These are phyloP conservation scores for Baronia brevicornis DNA, from an alignment of 2,888 invertebrate species.

Conservation along the genomic window DNA sequence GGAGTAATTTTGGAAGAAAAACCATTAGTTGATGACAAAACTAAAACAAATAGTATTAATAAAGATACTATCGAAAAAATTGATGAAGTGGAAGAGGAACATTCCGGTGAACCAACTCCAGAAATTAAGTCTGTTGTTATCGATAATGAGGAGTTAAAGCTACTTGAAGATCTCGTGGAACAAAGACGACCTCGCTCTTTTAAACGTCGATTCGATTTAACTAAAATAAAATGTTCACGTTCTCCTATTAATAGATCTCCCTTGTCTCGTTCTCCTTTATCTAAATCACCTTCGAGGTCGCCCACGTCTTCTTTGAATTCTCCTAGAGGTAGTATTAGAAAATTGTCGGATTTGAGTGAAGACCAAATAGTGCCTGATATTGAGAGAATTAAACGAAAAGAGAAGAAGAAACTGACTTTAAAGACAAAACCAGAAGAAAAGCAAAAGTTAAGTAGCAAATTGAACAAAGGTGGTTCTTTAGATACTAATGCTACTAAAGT, in stretches of 20 bases:
- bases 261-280: slow-evolving; percentile 62
- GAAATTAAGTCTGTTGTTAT: slow-evolving; percentile 66
- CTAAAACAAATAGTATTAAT: slow-evolving; percentile 30
- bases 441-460: slow-evolving; percentile 48
- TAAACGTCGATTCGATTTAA: slow-evolving; percentile 62
- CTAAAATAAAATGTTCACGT: slow-evolving; percentile 57
- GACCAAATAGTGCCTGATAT: slow-evolving; percentile 71
- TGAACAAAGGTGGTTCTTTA: slow-evolving; percentile 67
- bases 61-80: slow-evolving; percentile 59
- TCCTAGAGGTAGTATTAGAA: slow-evolving; percentile 67
- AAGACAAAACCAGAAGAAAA: slow-evolving; percentile 66
- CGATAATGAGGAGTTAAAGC: slow-evolving; percentile 74
- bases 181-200: slow-evolving; percentile 68
- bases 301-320: slow-evolving; percentile 72
- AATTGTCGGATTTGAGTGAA: slow-evolving; percentile 68
- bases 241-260: slow-evolving; percentile 67
- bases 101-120: slow-evolving; percentile 40
- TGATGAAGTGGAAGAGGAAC: slow-evolving; percentile 74
- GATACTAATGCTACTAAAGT: slow-evolving; percentile 67
- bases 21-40: slow-evolving; percentile 61
- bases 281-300: slow-evolving; percentile 69
- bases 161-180: slow-evolving; percentile 72
- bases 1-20: slow-evolving; percentile 78
- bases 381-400: slow-evolving; percentile 66
- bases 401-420: slow-evolving; percentile 62